Evolutionary conservation across 2,888 invertebrate genomes (phyloP).

Genomic region (Melanophora roralis): DNA sequence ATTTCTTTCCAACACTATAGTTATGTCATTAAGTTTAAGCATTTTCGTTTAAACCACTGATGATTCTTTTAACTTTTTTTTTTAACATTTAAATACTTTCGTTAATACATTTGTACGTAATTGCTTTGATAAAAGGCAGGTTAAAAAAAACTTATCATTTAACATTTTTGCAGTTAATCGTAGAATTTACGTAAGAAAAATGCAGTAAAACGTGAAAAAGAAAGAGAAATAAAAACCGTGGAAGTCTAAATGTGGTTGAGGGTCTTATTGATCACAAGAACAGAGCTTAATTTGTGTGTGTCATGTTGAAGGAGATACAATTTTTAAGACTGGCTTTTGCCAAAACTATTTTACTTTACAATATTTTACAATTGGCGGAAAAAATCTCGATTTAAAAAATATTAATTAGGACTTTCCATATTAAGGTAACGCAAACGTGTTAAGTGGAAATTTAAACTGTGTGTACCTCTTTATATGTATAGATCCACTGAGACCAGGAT

Average conservation of each 20-base stretch:
- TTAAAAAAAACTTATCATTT: conserved; percentile 62
- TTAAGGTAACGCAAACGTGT: no score
- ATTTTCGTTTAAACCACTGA: conserved; percentile 75
- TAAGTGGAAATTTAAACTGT: no score
- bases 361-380: no score
- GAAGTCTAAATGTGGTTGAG: conserved; percentile 40
- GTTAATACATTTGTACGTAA: conserved; percentile 24
- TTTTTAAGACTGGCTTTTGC: no score
- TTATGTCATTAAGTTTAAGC: conserved; percentile 77
- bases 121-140: conserved; percentile 43
- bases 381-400: no score
- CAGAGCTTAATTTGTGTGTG: background rate
- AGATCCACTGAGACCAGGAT: no score
- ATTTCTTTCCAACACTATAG: conserved; percentile 57
- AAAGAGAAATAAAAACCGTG: background rate
- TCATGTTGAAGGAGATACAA: background rate
- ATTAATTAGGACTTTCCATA: no score
- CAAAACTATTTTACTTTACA: no score
- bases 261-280: background rate
- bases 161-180: conserved; percentile 51
- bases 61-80: conserved; percentile 60
- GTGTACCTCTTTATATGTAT: no score
- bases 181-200: conserved; percentile 33
- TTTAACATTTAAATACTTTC: conserved; percentile 63
- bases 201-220: conserved; percentile 59